A percentile compares a stretch with the other conserved stretches of the same genome.
phyloP scores from a whole-genome alignment of 92 coral and sea anemone genomes.

The Virgularia gustaviana region DNA sequence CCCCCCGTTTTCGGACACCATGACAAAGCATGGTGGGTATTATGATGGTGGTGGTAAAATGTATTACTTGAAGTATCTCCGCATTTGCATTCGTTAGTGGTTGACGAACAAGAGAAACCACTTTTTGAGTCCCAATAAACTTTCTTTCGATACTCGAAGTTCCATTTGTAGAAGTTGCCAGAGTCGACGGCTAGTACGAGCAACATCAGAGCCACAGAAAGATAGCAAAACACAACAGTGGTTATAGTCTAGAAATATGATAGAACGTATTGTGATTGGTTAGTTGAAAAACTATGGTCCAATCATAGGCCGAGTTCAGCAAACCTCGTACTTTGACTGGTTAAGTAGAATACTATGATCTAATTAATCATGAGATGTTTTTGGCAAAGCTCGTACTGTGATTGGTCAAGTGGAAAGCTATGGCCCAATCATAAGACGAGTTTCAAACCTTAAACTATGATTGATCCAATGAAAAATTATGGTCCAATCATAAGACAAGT shows the following conservation, averaged over 20 bases:
- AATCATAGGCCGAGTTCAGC: too few species aligned
- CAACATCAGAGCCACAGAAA: background rate
- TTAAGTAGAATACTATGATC: too few species aligned
- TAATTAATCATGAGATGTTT: too few species aligned
- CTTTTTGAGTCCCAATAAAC: conserved; percentile 23
- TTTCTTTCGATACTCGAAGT: background rate
- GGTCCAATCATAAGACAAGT: too few species aligned
- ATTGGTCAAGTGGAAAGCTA: too few species aligned
- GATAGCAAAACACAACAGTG: background rate
- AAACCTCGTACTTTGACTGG: background rate
- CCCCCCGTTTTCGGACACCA: background rate
- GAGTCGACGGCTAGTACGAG: conserved; percentile 5
- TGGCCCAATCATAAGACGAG: too few species aligned
- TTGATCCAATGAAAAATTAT: too few species aligned
- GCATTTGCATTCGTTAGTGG: background rate
- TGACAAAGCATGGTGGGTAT: background rate
- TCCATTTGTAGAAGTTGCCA: background rate
- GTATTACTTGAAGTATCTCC: background rate
- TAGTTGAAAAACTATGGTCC: background rate
- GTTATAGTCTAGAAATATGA: conserved; percentile 21
- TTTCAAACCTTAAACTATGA: too few species aligned
- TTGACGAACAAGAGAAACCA: conserved; percentile 8
- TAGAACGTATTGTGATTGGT: background rate
- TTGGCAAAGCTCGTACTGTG: too few species aligned
- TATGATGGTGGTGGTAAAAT: too few species aligned